Evolutionary conservation across 2,888 invertebrate species (phyloP), one percentile per base, ranked within the genome.

Genomic region (Hanleya hanleyi): DNA sequence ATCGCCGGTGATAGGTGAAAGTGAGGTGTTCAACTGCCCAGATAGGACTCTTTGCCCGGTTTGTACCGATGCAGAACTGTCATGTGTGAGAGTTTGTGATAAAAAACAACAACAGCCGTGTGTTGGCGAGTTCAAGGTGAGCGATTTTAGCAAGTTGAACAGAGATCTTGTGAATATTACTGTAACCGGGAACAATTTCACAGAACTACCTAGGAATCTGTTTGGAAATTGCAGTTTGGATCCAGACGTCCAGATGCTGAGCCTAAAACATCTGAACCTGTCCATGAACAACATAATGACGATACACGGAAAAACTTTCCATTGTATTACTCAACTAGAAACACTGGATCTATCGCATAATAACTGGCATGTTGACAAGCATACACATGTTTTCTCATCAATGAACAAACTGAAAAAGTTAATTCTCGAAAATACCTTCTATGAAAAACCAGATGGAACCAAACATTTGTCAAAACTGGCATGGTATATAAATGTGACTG

Each of bases 231-330:
- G 83, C 57, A 33, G 51, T 4, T 61, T 77, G 26, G 41, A 50
- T 12, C 41, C 78, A 12, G 26, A 64, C 9, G 38, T 74, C 0
- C 18, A 2, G 3, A 57, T 57, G 57, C 1, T 2, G 22, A 9
- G 12, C 4, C 64, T 84, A 26, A 76, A 64, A 32, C 15, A 51
- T 0, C 35, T 84, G 38, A 79, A 79, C 50, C 61, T 84, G 37
- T 76, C 77, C 0, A 41, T 71, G 33, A 83, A 84, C 41, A 64
- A 61, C n/a, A 83, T 84, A 3, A 15, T 51, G 5, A 62, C 15
- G 22, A 77, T 84, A 9, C 77, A 80, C 51, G 84, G 84, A 0
- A 77, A 80, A 69, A 77, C 79, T 29, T 82, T 84, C 38, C 82
- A 83, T 47, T 83, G 84, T 61, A 74, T 80, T 61, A 74, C 74